A percentile compares a stretch with the other conserved stretches of the same genome.
These are phyloP conservation scores for Cuculus canorus DNA, from an alignment of 2,797 vertebrate species.

Conservation along the genomic window DNA sequence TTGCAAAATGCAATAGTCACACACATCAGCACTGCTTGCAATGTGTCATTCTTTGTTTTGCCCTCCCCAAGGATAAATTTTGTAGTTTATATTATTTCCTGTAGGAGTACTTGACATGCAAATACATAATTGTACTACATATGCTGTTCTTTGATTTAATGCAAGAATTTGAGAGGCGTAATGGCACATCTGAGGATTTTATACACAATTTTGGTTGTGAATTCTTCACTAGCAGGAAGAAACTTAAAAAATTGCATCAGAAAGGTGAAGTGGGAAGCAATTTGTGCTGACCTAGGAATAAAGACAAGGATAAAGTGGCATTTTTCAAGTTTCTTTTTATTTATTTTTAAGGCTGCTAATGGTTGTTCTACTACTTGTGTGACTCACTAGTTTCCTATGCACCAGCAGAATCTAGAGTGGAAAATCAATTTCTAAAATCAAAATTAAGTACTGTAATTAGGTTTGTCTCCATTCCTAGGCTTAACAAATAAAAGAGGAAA, in stretches of 20 bases:
- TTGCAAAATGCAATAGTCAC: constrained; percentile 9
- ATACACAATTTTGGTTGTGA: neutral
- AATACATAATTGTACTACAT: constrained; percentile 11
- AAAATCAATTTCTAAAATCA: constrained; percentile 76
- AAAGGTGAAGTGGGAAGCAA: neutral
- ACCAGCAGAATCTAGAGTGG: constrained; percentile 64
- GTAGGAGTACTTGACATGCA: constrained; percentile 48
- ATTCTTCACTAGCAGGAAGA: neutral
- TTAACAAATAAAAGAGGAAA: constrained; percentile 52
- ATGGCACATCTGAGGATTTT: constrained; percentile 10
- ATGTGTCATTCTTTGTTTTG: neutral
- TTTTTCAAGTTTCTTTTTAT: neutral
- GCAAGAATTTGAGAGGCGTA: neutral
- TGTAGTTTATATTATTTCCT: constrained; percentile 45
- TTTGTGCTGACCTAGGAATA: neutral
- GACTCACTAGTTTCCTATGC: constrained; percentile 50
- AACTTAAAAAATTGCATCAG: neutral
- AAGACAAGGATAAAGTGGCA: neutral
- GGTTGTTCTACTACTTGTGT: constrained; percentile 27
- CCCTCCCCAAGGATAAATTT: constrained; percentile 19
- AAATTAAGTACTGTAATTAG: constrained; percentile 72
- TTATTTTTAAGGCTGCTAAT: constrained; percentile 29
- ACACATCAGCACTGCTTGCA: neutral
- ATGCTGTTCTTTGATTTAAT: constrained; percentile 8
- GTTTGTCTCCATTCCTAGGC: constrained; percentile 36